Base-by-base conservation (phyloP, 2,797 vertebrate genomes). In the Naso thynnoides region DNA sequence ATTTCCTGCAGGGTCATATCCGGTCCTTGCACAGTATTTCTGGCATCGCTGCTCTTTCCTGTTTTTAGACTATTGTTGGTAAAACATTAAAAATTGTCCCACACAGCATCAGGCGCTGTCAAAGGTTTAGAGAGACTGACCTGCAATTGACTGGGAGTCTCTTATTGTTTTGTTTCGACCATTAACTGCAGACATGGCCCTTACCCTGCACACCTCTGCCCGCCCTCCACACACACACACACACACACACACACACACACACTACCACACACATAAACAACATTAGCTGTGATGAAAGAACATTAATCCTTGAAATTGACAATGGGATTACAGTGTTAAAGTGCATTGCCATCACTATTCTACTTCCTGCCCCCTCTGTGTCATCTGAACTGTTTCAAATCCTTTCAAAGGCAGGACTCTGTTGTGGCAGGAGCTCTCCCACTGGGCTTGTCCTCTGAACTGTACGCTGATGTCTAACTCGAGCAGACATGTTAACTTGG, bases 361-460 rank as follows among this genome's bases (percentile, higher is more conserved):
- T 76, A 83, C 88, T 90, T 91, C 91, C 90, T 89, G 79, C 84
- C 71, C 86, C 84, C 83, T 78, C 82, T 0, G 62, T 85, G 85
- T 85, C 90, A 79, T 89, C 85, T 86, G 79, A 86, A 87, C 91
- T 86, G 76, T 89, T 90, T 86, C 83, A 90, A 92, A 91, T 92
- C 86, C 87, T 62, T 89, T 93, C 86, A 91, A 91, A 89, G 87
- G 79, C 84, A 24, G 10, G 59, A 33, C 85, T 77, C 79, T 85
- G 87, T 84, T 85, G 76, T 86, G 90, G 78, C 36, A 10, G 57
- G 29, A 39, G 61, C 48, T 53, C 70, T 26, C 93, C 89, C 36
- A 88, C 92, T 86, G 90, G 68, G 84, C 72, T 14, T 10, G 10
- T 73, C 78, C 81, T 88, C 86, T 90, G 89, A 92, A 90, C 90